Conservation (phyloP, 2,113 vertebrate species). For the Cottus gobio region DNA sequence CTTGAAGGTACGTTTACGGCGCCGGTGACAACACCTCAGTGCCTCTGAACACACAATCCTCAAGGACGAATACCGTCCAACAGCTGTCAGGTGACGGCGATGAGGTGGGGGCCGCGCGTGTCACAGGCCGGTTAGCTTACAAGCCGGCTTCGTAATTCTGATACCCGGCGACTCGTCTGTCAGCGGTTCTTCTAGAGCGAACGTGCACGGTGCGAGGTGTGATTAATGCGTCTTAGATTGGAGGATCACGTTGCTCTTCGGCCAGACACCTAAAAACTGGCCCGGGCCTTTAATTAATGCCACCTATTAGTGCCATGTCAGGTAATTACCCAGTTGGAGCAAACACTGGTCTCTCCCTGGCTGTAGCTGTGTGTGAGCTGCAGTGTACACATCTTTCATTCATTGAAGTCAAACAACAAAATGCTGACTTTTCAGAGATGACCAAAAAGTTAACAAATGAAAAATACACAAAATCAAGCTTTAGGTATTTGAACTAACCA, state of each 20-base stretch:
- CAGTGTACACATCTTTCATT: not conserved
- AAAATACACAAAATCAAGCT: not conserved
- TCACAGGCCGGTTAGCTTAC: slow-evolving; percentile 64
- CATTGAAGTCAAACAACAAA: not conserved
- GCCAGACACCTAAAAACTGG: slow-evolving; percentile 88
- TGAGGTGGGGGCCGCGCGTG: slow-evolving; percentile 72
- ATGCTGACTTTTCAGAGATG: not conserved
- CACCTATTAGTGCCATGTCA: slow-evolving; percentile 73
- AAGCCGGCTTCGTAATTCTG: slow-evolving; percentile 45
- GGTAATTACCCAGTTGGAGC: slow-evolving; percentile 64
- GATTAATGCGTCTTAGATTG: slow-evolving; percentile 90
- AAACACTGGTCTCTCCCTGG: slow-evolving; percentile 28
- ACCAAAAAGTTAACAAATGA: not conserved
- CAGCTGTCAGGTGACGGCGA: slow-evolving; percentile 67
- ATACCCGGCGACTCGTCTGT: slow-evolving; percentile 62
- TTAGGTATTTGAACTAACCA: not conserved
- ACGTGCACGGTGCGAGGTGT: slow-evolving; percentile 84
- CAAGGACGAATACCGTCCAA: slow-evolving; percentile 68
- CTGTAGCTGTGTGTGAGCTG: not conserved
- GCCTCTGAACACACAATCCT: slow-evolving; percentile 87
- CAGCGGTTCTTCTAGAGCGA: slow-evolving; percentile 63
- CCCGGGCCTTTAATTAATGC: slow-evolving; percentile 91
- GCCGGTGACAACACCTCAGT: slow-evolving; percentile 82
- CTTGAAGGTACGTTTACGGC: slow-evolving; percentile 87
- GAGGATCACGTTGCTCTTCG: slow-evolving; percentile 86